phyloP scores from a whole-genome alignment of 2,113 vertebrate species.

The Oncorhynchus kisutch region DNA sequence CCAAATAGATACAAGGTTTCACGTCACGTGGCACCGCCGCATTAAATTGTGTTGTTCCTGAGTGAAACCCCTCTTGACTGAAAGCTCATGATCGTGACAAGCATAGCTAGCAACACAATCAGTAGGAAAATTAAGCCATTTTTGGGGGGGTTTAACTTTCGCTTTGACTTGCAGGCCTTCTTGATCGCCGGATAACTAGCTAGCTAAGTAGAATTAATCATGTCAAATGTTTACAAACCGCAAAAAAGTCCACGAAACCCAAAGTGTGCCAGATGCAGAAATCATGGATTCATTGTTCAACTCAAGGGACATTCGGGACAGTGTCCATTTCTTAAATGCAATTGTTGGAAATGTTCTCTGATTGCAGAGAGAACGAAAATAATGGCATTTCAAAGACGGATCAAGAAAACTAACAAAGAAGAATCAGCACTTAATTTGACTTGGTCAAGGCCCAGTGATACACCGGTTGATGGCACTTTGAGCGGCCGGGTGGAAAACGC shows the following conservation, averaged over 20 bases:
- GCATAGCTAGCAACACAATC: neutral
- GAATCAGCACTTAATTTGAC: neutral
- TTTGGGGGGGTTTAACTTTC: too few relatives aligned
- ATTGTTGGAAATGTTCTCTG: constrained; percentile 77
- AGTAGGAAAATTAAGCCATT: neutral
- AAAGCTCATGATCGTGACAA: neutral
- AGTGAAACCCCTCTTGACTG: neutral
- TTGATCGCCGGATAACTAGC: neutral
- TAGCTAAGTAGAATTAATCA: neutral
- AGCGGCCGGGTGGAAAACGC: neutral
- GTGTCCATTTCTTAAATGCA: constrained; percentile 77
- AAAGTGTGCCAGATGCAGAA: constrained; percentile 79
- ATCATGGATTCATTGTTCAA: constrained; percentile 77
- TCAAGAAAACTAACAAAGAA: constrained; percentile 56
- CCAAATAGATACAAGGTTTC: constrained; percentile 1
- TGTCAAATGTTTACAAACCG: neutral
- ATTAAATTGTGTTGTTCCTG: neutral
- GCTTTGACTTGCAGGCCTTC: neutral
- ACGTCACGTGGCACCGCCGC: neutral
- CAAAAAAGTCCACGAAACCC: constrained; percentile 60
- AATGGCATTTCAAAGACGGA: constrained; percentile 74
- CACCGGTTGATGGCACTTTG: neutral
- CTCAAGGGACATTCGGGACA: constrained; percentile 78
- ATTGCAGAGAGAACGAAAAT: constrained; percentile 80
- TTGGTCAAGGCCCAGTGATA: neutral